Base-by-base conservation (phyloP, 1,140 invertebrate genomes). In the Psix sp. region DNA sequence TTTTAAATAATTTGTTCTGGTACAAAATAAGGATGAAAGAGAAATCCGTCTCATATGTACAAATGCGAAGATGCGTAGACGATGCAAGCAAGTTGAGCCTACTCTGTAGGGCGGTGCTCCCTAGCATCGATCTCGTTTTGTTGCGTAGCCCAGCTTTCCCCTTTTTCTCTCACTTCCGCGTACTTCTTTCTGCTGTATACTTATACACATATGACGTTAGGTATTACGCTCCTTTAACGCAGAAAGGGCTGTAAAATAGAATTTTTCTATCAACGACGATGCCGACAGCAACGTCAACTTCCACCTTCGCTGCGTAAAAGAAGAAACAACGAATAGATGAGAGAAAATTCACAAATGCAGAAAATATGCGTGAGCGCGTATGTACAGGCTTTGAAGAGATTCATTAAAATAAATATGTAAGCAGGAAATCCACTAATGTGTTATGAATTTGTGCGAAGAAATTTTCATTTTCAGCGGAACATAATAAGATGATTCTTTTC, bases 351-450 rank as follows among this genome's bases (percentile, higher is more conserved):
- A 67, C 49, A 72, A 76, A 78, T 45, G 71, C 60, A 76, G 39
- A 80, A 80, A 72, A 74, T 77, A 66, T 81, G 76, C 76, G 75
- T 78, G 67, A 79, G 74, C 73, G 75, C 77, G 74, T 80, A 54
- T 70, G 76, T 65, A 52, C 66, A 38, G 42, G 43, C 65, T 67
- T 54, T 70, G 74, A 67, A 77, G 80, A 67, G 77, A 80, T 80
- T 84, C 81, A 83, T 86, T 85, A 84, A 84, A 84, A 85, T 84
- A 81, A 86, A 85, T 82, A 56, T 24, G 45, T 49, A 84, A 80
- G 78, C 75, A 65, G 54, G 26, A 35, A 48, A 48, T 20, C 48
- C 42, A 57, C 42, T 46, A 56, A 52, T 52, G 16, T 43, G 24
- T 15, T 38, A 26, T 36, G 56, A 31, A 5, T 40, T 62, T 60